Evolutionary conservation across 64 coral and sea anemone genomes (phyloP).

Genomic region (Dendronephthya gigantea): DNA sequence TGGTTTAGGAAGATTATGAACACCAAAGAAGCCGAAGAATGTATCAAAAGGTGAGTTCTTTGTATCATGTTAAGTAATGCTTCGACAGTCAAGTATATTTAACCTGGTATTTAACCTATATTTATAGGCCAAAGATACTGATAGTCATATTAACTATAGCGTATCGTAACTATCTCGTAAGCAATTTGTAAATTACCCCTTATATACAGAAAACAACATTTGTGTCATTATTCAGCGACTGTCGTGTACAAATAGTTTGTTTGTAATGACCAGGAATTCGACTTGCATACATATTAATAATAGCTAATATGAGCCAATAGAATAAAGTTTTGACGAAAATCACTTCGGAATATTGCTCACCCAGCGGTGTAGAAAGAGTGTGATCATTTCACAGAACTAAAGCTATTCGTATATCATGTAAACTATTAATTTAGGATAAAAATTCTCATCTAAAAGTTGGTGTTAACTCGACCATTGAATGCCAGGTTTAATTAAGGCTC

Average conservation of each 20-base stretch:
- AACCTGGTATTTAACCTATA: not conserved
- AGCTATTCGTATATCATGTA: too few relatives aligned
- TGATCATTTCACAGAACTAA: too few relatives aligned
- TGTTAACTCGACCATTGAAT: too few relatives aligned
- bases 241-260: too few relatives aligned
- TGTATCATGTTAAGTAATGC: not conserved
- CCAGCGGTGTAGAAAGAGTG: too few relatives aligned
- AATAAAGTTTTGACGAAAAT: not conserved
- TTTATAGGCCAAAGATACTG: not conserved
- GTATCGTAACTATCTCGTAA: not conserved
- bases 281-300: too few relatives aligned
- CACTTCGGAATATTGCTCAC: not conserved
- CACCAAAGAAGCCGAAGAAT: conserved; percentile 37
- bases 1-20: conserved; percentile 30
- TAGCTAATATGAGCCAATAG: not conserved
- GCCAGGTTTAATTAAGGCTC: too few relatives aligned
- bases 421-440: too few relatives aligned
- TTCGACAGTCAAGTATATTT: too few relatives aligned
- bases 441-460: too few relatives aligned
- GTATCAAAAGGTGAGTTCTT: conserved; percentile 49
- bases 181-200: not conserved
- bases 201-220: not conserved
- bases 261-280: too few relatives aligned
- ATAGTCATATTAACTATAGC: not conserved
- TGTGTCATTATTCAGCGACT: too few relatives aligned